phyloP scores from a whole-genome alignment of 2,888 invertebrate genomes.

The Cryptus armator region DNA sequence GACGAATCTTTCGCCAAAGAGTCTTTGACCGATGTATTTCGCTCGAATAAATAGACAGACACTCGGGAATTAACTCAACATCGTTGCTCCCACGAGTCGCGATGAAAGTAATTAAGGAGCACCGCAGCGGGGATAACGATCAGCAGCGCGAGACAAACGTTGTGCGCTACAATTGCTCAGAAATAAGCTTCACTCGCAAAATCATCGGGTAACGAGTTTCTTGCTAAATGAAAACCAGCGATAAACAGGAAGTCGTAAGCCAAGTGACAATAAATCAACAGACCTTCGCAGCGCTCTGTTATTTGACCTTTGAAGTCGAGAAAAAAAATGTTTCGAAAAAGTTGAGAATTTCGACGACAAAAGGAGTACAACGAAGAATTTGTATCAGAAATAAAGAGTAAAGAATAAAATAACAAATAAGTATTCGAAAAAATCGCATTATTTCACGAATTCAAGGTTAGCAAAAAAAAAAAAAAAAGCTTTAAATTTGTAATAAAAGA shows the following conservation, averaged over 20 bases:
- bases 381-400: no score
- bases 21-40: not conserved
- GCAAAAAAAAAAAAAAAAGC: not conserved
- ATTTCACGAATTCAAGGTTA: not conserved
- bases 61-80: conserved; percentile 5
- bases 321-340: not conserved
- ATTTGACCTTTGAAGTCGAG: not conserved
- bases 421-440: no score
- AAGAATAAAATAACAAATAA: no score
- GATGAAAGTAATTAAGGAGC: not conserved
- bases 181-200: not conserved
- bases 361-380: no score
- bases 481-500: not conserved
- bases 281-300: not conserved
- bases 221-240: not conserved
- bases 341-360: no score
- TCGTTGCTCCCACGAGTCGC: not conserved
- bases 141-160: conserved; percentile 1
- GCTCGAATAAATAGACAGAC: not conserved
- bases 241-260: not conserved
- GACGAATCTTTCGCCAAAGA: not conserved
- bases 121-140: not conserved
- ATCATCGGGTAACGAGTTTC: not conserved
- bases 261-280: not conserved
- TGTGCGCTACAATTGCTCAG: not conserved